These are phyloP conservation scores for Uria aalge DNA, from an alignment of 2,113 vertebrate species.

Conservation along the genomic window DNA sequence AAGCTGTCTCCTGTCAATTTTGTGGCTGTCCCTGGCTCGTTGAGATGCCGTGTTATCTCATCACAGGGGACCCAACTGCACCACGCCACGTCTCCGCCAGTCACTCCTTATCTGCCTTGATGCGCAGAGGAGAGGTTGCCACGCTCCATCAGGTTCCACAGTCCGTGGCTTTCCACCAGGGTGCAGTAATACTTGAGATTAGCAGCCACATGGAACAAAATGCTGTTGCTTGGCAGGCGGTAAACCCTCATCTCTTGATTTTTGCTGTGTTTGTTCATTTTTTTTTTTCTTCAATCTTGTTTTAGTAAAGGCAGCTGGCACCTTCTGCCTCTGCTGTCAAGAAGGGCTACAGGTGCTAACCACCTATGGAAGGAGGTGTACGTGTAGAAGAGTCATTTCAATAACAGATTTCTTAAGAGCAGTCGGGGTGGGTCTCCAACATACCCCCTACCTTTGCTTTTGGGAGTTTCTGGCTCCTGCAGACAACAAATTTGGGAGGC, in stretches of 20 bases:
- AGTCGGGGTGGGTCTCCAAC: neutral
- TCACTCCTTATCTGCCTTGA: neutral
- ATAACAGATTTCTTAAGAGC: neutral
- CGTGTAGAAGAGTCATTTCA: neutral
- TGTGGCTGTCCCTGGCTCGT: neutral
- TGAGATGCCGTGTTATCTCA: neutral
- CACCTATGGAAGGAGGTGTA: neutral
- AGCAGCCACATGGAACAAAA: neutral
- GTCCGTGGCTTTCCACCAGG: accelerated
- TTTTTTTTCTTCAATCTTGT: neutral
- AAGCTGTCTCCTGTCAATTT: neutral
- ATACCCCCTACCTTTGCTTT: neutral
- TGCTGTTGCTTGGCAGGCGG: neutral
- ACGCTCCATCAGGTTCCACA: neutral
- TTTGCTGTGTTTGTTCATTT: neutral
- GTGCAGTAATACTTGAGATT: neutral
- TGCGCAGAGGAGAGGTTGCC: neutral
- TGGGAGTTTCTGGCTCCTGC: neutral
- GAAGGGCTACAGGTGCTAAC: neutral
- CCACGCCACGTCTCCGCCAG: accelerated
- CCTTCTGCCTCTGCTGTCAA: neutral
- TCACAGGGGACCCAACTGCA: accelerated
- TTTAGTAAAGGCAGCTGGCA: neutral
- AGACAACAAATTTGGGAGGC: neutral
- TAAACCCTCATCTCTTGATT: neutral